Conservation (phyloP, 37 sponge, comb jelly and placozoan genomes). For the Aplysina aerophoba region DNA sequence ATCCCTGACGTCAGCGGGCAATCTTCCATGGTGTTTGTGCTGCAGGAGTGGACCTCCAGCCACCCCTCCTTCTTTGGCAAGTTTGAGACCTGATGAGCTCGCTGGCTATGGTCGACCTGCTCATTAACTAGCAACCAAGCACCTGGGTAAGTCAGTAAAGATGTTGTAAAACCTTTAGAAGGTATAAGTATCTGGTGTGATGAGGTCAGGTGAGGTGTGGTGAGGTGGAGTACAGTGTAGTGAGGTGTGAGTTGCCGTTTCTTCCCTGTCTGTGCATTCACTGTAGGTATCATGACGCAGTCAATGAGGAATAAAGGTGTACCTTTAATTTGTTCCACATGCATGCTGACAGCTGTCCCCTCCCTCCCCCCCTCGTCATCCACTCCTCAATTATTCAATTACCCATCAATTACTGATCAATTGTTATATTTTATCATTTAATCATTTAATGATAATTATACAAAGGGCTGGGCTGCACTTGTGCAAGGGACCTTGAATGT, state of each 20-base stretch:
- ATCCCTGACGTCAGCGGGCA: conserved; percentile 80
- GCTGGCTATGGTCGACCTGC: conserved; percentile 61
- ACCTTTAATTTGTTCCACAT: not conserved
- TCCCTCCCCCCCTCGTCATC: not conserved
- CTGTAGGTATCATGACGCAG: conserved; percentile 63
- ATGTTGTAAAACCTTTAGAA: too few relatives aligned
- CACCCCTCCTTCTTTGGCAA: conserved; percentile 76
- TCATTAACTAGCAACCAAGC: too few relatives aligned
- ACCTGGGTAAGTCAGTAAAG: too few relatives aligned
- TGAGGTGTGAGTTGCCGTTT: not conserved
- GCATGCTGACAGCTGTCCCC: not conserved
- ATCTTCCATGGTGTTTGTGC: conserved; percentile 74
- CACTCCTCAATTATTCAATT: too few relatives aligned
- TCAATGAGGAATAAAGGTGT: conserved; percentile 46
- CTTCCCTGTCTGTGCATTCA: not conserved
- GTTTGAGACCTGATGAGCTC: conserved; percentile 69
- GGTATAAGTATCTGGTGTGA: not conserved
- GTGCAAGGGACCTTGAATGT: too few relatives aligned
- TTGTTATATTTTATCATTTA: too few relatives aligned
- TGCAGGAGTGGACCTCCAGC: conserved; percentile 71
- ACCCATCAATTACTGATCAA: conserved; percentile 69
- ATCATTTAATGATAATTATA: too few relatives aligned
- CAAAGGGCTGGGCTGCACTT: too few relatives aligned
- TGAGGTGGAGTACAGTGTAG: not conserved
- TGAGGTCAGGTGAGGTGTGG: not conserved